Evolutionary conservation across 2,113 vertebrate genomes (phyloP), one percentile per base, ranked within the genome.

Genomic region (Gnathonemus longibarbis): DNA sequence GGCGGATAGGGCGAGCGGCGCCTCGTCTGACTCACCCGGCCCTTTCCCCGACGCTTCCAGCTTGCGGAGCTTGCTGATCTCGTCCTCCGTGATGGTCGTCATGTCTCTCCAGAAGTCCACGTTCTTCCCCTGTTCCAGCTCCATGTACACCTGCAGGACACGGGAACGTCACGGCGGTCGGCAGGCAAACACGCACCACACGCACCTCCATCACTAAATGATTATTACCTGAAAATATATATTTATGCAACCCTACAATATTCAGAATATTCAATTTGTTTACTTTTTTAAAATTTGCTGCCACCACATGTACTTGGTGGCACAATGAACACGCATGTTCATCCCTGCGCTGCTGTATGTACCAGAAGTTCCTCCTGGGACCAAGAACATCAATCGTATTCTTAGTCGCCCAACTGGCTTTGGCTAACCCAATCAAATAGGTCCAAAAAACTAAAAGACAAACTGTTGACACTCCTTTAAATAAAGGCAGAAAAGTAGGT

Each of bases 71-170:
- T 99, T 99, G 94, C 96, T 95, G 91, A 99, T 99, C 93, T 99
- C 98, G 0, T 99, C 98, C 91, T 99, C 98, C 0, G 98, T 99
- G 92, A 99, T 98, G 90, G 97, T 97, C 0, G 98, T 99, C 98
- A 99, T 99, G 93, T 99, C 98, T 85, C 98, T 96, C 98, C 98
- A 99, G 92, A 99, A 99, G 93, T 99, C 98, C 27, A 97, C 97
- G 0, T 99, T 99, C 93, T 99, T 99, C 10, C 98, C 98, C 91
- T 99, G 98, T 92, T 99, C 98, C 84, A 99, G 93, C 91, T 99
- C 98, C 98, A 99, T 99, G 93, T 99, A 99, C 19, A 99, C 97
- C 98, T 99, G 90, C 21, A 48, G 42, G 77, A 50, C 3, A 91
- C 49, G 70, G 80, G 88, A 53, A 66, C 7, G 31, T 13, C 24